phyloP scores from a whole-genome alignment of 2,888 invertebrate species.

The Megalurothrips usitatus region DNA sequence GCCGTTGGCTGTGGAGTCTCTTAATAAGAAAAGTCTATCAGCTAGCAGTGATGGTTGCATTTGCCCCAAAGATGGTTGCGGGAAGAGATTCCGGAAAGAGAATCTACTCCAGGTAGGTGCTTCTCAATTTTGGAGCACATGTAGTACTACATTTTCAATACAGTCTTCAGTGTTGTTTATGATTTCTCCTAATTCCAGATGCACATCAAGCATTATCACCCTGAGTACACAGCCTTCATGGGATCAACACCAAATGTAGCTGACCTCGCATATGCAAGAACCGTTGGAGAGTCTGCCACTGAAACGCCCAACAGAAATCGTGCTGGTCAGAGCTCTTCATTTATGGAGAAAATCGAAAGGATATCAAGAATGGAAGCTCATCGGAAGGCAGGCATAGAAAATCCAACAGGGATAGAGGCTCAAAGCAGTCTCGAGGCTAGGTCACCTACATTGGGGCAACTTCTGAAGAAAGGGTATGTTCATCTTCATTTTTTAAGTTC shows the following conservation, averaged over 20 bases:
- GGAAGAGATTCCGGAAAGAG: conserved; percentile 86
- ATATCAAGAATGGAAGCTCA: conserved; percentile 27
- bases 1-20: conserved; percentile 33
- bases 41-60: conserved; percentile 50
- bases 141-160: neutral
- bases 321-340: neutral
- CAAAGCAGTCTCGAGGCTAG: neutral
- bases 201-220: conserved; percentile 93
- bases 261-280: conserved; percentile 75
- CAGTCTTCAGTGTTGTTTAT: neutral
- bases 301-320: conserved; percentile 30
- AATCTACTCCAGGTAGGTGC: conserved; percentile 63
- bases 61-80: conserved; percentile 78
- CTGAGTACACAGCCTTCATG: conserved; percentile 67
- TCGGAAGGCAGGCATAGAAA: conserved; percentile 28
- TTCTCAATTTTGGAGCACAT: neutral
- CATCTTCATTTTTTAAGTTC: neutral
- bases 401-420: neutral
- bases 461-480: neutral
- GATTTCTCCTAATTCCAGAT: conserved; percentile 49
- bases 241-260: conserved; percentile 81
- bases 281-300: conserved; percentile 37
- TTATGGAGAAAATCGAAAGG: conserved; percentile 32
- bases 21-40: conserved; percentile 1
- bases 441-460: neutral